A percentile compares a stretch with the other conserved stretches of the same genome.
phyloP scores from a whole-genome alignment of 2,113 vertebrate species.

The Perca flavescens region DNA sequence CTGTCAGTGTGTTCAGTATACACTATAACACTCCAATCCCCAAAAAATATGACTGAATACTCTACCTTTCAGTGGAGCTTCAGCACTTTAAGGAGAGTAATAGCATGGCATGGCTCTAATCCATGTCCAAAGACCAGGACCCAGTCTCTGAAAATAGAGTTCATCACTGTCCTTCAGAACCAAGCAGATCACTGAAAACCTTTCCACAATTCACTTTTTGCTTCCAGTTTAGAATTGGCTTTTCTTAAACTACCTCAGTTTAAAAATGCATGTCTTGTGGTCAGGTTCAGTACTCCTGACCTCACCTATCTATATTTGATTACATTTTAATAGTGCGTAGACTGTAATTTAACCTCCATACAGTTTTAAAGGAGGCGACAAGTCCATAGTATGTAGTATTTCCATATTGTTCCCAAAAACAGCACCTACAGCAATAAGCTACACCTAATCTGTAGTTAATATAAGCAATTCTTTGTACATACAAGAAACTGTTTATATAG shows the following conservation, averaged over 20 bases:
- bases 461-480: not conserved
- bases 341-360: not conserved
- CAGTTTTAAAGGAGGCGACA: not conserved
- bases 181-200: not conserved
- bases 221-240: not conserved
- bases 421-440: too few species aligned
- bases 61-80: too few species aligned
- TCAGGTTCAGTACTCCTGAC: conserved; percentile 12
- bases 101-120: too few species aligned
- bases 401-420: not conserved
- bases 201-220: not conserved
- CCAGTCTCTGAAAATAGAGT: not conserved
- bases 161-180: not conserved
- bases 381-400: not conserved
- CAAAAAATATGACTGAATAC: too few species aligned
- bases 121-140: too few species aligned
- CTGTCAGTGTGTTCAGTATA: too few species aligned
- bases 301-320: conserved; percentile 26
- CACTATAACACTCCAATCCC: too few species aligned
- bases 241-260: not conserved
- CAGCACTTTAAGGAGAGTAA: too few species aligned
- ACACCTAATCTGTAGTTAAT: not conserved
- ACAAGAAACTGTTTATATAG: not conserved
- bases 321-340: conserved; percentile 14
- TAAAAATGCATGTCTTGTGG: conserved; percentile 11